These are phyloP conservation scores for Polyommatus iphigenia DNA, from an alignment of 2,888 invertebrate species.

Conservation along the genomic window DNA sequence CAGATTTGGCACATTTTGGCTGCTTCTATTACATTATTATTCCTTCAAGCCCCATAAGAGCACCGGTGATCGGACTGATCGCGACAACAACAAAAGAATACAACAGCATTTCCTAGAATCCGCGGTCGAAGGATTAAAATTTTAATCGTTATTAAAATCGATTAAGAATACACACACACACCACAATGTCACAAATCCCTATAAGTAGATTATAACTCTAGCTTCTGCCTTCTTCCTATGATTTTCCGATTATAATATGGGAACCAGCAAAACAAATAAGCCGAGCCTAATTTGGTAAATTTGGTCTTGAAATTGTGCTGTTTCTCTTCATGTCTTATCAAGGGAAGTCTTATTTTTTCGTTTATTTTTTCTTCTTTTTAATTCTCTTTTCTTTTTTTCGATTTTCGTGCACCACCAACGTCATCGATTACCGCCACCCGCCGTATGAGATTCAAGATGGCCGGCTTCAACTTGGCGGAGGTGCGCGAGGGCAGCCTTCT, in stretches of 20 bases:
- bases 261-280: not conserved
- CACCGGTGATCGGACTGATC: no score
- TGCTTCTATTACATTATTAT: not conserved
- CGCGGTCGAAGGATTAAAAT: no score
- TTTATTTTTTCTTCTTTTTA: not conserved
- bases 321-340: not conserved
- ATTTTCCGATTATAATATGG: no score
- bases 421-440: not conserved
- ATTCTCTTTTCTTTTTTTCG: not conserved
- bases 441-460: conserved; percentile 6
- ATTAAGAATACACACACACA: not conserved
- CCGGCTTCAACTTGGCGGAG: not conserved
- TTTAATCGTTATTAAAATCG: no score
- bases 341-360: no score
- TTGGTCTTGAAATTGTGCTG: not conserved
- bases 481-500: not conserved
- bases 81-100: no score
- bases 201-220: not conserved
- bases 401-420: not conserved
- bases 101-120: no score
- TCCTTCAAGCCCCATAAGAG: no score
- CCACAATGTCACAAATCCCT: not conserved
- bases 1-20: not conserved
- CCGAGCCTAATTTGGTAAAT: not conserved
- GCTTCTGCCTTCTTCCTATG: not conserved